These are phyloP conservation scores for Furnarius figulus DNA, from an alignment of 2,113 vertebrate genomes.

Conservation along the genomic window DNA sequence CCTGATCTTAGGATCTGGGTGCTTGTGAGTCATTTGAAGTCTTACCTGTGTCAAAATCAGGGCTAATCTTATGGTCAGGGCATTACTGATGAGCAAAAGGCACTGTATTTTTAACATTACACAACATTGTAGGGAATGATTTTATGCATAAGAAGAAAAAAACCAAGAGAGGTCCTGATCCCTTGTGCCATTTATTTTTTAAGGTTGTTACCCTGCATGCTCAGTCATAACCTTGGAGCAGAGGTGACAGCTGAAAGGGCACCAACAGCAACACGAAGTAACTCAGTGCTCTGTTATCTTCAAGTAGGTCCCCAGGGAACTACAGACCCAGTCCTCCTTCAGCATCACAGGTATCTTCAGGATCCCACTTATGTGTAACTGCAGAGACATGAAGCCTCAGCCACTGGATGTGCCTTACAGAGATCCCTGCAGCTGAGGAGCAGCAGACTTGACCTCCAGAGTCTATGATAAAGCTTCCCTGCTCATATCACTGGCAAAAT, in stretches of 20 bases:
- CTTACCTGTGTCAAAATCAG: not conserved
- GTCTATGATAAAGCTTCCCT: not conserved
- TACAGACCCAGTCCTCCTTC: not conserved
- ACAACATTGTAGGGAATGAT: not conserved
- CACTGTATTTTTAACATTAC: not conserved
- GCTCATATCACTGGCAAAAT: accelerated
- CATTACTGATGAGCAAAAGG: not conserved
- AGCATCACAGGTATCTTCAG: not conserved
- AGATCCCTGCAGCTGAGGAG: not conserved
- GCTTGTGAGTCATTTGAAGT: not conserved
- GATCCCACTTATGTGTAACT: not conserved
- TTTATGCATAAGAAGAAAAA: not conserved
- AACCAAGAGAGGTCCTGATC: not conserved
- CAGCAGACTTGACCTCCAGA: not conserved
- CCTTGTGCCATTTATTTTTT: not conserved
- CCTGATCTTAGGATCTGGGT: not conserved
- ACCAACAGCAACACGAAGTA: not conserved
- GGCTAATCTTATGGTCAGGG: not conserved
- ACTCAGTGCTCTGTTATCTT: not conserved
- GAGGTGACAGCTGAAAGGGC: not conserved
- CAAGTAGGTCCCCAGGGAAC: not conserved
- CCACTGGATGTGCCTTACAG: accelerated
- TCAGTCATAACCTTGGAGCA: not conserved
- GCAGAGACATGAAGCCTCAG: not conserved
- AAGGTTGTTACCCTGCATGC: not conserved